Base-by-base conservation (phyloP, 64 coral and sea anemone species). In the Catalaphyllia jardinei region DNA sequence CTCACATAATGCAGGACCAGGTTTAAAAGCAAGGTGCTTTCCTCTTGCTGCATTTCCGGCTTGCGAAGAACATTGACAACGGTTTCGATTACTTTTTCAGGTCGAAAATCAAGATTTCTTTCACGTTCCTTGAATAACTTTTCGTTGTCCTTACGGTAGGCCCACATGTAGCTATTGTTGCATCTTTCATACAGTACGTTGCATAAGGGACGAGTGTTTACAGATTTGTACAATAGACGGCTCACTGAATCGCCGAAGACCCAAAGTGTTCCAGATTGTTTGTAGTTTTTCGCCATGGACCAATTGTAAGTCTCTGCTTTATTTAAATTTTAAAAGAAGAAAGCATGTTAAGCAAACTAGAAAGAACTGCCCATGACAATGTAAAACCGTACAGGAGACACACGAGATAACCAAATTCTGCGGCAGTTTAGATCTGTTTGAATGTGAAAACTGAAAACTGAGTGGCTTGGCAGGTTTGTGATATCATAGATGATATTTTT, bases 11-110 rank as follows among this genome's bases (percentile, higher is more conserved):
- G 94, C 9, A 95, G 71, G 5, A 89, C 94, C 2, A 92, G 28
- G 94, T 95, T 95, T 71, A 95, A 28, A 33, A 95, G 59, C 52
- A 95, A 31, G 0, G 79, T 31, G 31, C 72, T 88, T 8, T 85
- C 25, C 1, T 71, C 11, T 19, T 11, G 31, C 72, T 89, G 91
- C 86, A 95, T 92, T 16, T 64, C 31, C 10, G 72, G 52, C 1
- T 42, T 64, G 10, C 50, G 57, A 17, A 95, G 27, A 9, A 88
- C 94, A 2, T 59, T 54, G 1, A 60, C 13, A 19, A 95, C 77
- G 10, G 77, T 57, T 27, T 87, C 33, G 10, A 95, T 22, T 2
- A 95, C 86, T 30, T 35, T 69, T 29, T 35, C 50, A 52, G 94
- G 2, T 74, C 67, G 29, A 72, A 95, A 88, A 73, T 95, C 94